phyloP scores from a whole-genome alignment of 2,113 vertebrate genomes.

The Collichthys lucidus region DNA sequence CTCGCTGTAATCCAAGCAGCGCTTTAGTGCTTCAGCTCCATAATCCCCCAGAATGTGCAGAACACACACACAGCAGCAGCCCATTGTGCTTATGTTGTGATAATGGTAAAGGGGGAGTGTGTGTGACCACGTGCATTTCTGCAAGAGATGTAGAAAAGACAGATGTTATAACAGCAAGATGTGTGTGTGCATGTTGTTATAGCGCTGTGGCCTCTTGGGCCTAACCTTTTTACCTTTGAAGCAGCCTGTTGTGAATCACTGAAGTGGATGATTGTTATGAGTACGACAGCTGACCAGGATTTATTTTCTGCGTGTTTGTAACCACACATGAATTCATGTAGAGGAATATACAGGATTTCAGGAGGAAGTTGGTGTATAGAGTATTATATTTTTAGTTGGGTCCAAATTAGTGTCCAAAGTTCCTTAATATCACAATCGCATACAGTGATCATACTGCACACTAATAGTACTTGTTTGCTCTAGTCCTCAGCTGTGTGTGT shows the following conservation, averaged over 20 bases:
- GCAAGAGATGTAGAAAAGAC: constrained; percentile 2
- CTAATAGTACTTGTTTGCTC: not conserved
- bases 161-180: constrained; percentile 28
- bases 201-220: constrained; percentile 33
- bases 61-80: constrained; percentile 32
- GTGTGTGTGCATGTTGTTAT: constrained; percentile 25
- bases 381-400: not conserved
- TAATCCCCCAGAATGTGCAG: constrained; percentile 87
- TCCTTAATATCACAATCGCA: not conserved
- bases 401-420: not conserved
- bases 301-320: not conserved
- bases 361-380: not conserved
- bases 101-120: constrained; percentile 31
- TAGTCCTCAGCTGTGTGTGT: not conserved
- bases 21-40: constrained; percentile 66
- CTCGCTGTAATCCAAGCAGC: constrained; percentile 58
- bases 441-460: not conserved
- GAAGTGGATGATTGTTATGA: constrained; percentile 50
- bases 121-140: constrained; percentile 35
- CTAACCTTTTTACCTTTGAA: constrained; percentile 43
- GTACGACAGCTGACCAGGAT: constrained; percentile 3
- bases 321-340: constrained; percentile 1
- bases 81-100: constrained; percentile 58
- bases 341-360: not conserved
- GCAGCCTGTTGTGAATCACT: constrained; percentile 38